Base-by-base conservation (phyloP, 1,140 invertebrate genomes). In the Magallana angulata region DNA sequence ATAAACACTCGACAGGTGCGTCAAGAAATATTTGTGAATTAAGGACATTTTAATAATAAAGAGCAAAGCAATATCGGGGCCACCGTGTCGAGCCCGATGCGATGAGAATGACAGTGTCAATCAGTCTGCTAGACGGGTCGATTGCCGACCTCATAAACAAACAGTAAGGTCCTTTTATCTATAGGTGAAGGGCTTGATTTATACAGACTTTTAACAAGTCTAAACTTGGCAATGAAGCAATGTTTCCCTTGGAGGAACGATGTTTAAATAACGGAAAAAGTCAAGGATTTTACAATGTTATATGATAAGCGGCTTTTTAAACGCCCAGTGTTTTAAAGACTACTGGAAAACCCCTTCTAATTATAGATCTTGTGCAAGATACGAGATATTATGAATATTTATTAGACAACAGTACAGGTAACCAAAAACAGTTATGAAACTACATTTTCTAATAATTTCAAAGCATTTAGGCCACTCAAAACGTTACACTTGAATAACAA, bases 141-240 rank as follows among this genome's bases (percentile, higher is more conserved):
- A 48, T 48, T 18, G 18, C 60, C 16, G 60, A 64, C 60, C 60
- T 64, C 36, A 64, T n/a, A 64, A 64, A 64, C 60, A 64, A 64
- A 64, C 60, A 64, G 16, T 64, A 12, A 16, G 60, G 60, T 16
- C 60, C 60, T 64, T 64, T 64, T 64, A 64, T 64, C 60, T 64
- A 24, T 24, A 18, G 6, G 18, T 64, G 36, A 48, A 3, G 18
- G 16, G 60, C 7, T 64, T 14, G 14, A 64, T 64, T 64, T 64
- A 64, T 12, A 64, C 5, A 64, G 16, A 64, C 16, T 64, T 64
- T 64, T 18, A 64, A 64, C 60, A 16, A 18, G 60, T 64, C 60
- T 64, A 64, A 64, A 64, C 60, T 64, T 64, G 60, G 60, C 16
- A 16, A 64, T 64, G 60, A 64, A 18, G 60, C 60, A 64, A 62